Base-by-base conservation (phyloP, 1,140 invertebrate genomes). In the Drosophila ironensis region DNA sequence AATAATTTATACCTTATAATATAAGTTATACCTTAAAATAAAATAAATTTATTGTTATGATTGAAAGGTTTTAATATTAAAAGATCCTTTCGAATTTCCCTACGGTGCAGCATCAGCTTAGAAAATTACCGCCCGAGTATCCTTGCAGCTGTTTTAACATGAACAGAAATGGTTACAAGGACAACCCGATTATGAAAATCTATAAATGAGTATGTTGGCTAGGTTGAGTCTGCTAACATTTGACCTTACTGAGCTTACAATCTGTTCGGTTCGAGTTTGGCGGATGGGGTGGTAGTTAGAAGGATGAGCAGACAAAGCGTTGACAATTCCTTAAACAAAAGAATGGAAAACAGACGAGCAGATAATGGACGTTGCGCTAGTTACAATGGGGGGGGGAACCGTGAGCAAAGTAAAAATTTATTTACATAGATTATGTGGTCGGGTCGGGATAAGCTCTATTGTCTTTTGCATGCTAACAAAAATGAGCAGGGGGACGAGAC, bases 91-190 rank as follows among this genome's bases (percentile, higher is more conserved):
- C 8, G 7, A 4, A 12, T 7, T 30, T 60, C 4, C 17, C 9
- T 11, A 6, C 14, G 5, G 25, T 8, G 17, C 11, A 38, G 25
- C 19, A 19, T 30, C 8, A 6, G 25, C 27, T 27, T 46, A 2
- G 3, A 24, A 16, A 64, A 50, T 16, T 20, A 51, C 6, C 6
- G 33, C 17, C 54, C 44, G 19, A 37, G 44, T 27, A 56, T 59
- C 25, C 42, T 61, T 59, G 50, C 48, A 48, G 37, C 16, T 9
- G 37, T 54, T 47, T 48, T 38, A 54, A 63, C 72, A 69, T 82
- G 67, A 41, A 52, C 27, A 59, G 33, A 73, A 80, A 77, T 56
- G 72, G 72, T 72, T 84, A 81, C 77, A 77, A 81, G 77, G 78
- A 81, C 72, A 72, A 76, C 52, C 42, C 56, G 72, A 77, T 81